These are phyloP conservation scores for Copidosoma aretas DNA, from an alignment of 2,888 invertebrate genomes.

Conservation along the genomic window DNA sequence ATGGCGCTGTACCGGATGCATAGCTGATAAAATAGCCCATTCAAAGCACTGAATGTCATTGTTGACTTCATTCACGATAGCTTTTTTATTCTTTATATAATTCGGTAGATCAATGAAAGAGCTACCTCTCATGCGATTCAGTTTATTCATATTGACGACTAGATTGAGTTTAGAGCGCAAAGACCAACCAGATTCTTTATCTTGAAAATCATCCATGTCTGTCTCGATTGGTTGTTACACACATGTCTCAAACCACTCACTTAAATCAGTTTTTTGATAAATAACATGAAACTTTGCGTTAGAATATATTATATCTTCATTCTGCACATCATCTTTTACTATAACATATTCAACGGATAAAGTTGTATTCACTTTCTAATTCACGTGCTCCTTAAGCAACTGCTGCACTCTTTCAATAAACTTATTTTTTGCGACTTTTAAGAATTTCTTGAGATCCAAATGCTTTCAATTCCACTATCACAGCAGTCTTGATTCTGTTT, in stretches of 20 bases:
- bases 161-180: background rate
- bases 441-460: too few relatives aligned
- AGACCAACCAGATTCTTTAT: background rate
- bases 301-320: background rate
- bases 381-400: background rate
- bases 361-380: background rate
- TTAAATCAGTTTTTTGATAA: background rate
- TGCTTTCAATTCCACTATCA: too few relatives aligned
- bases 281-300: background rate
- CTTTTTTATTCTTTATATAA: constrained; percentile 10
- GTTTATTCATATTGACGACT: background rate
- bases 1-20: constrained; percentile 38
- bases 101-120: background rate
- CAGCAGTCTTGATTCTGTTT: too few relatives aligned
- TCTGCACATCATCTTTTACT: background rate
- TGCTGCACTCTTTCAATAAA: too few relatives aligned
- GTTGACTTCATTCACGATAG: too few relatives aligned
- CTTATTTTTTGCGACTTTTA: too few relatives aligned
- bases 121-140: background rate
- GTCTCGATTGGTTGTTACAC: background rate
- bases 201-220: background rate
- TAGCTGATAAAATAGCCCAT: constrained; percentile 45
- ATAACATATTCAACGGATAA: background rate
- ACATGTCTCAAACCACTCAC: background rate
- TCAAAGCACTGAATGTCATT: constrained; percentile 44